Percentiles rank a stretch among this genome's conserved stretches.
Conservation (phyloP, 1,140 invertebrate species). For the Ephestia elutella region DNA sequence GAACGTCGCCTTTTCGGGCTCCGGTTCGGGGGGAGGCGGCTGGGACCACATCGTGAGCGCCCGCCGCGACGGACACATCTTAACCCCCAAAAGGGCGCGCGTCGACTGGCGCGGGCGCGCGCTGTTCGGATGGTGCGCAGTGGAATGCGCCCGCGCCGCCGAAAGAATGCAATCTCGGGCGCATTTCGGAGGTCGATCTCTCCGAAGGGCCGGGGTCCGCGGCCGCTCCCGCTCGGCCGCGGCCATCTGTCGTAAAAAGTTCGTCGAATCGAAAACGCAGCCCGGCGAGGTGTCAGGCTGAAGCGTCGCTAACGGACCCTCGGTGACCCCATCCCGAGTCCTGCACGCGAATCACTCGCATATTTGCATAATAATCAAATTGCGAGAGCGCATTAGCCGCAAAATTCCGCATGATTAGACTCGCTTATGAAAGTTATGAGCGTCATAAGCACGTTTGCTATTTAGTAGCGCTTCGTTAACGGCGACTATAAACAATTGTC, state of each 20-base stretch:
- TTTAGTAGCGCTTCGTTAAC: slow-evolving; percentile 19
- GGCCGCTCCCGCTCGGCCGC: slow-evolving; percentile 58
- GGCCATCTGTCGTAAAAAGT: slow-evolving; percentile 69
- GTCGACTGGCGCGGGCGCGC: slow-evolving; percentile 67
- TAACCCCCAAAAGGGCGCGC: slow-evolving; percentile 73
- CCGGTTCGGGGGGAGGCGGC: slow-evolving; percentile 59
- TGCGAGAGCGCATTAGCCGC: not conserved
- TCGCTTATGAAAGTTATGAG: slow-evolving; percentile 3
- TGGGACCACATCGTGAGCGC: slow-evolving; percentile 62
- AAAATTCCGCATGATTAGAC: not conserved
- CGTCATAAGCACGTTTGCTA: slow-evolving; percentile 3
- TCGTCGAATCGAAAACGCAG: slow-evolving; percentile 54
- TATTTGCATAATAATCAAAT: not conserved
- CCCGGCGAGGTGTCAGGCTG: slow-evolving; percentile 43
- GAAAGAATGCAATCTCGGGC: slow-evolving; percentile 74
- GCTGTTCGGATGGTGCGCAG: slow-evolving; percentile 60
- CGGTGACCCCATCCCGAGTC: slow-evolving; percentile 47
- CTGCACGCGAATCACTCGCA: slow-evolving; percentile 56
- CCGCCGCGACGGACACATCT: slow-evolving; percentile 71
- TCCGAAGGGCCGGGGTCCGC: slow-evolving; percentile 58
- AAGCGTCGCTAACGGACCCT: slow-evolving; percentile 57
- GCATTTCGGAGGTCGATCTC: slow-evolving; percentile 72
- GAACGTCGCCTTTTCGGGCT: slow-evolving; percentile 46
- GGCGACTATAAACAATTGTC: slow-evolving; percentile 33
- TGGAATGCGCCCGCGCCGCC: slow-evolving; percentile 71